Conservation (phyloP, 2,797 vertebrate species). For the Notamacropus eugenii region DNA sequence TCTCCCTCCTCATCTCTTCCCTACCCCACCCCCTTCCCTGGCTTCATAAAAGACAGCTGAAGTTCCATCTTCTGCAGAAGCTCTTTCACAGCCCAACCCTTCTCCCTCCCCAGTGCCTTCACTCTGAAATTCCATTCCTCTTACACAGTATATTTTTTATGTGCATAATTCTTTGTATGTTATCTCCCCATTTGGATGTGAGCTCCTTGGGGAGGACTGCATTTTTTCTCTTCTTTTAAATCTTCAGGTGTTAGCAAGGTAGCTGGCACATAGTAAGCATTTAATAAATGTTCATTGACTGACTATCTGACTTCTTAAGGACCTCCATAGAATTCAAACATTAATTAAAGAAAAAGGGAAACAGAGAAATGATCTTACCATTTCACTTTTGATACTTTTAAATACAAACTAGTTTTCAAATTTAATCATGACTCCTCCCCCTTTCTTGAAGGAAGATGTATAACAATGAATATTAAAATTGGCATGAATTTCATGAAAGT, state of each 20-base stretch:
- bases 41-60: background rate
- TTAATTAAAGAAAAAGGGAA: background rate
- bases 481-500: background rate
- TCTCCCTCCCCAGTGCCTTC: background rate
- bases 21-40: background rate
- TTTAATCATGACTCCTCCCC: background rate
- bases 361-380: background rate
- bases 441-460: background rate
- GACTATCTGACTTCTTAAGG: background rate
- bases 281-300: background rate
- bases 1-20: background rate
- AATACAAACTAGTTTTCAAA: background rate
- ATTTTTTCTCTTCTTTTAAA: background rate
- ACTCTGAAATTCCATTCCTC: background rate
- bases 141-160: background rate
- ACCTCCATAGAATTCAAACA: background rate
- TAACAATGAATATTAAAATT: background rate
- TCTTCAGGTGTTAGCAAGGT: background rate
- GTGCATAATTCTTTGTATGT: background rate
- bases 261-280: background rate
- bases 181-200: background rate
- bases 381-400: background rate
- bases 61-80: background rate
- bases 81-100: background rate
- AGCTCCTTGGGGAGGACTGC: background rate